Evolutionary conservation across 2,888 invertebrate genomes (phyloP), one percentile per base, ranked within the genome.

Genomic region (Caradrina clavipalpis): DNA sequence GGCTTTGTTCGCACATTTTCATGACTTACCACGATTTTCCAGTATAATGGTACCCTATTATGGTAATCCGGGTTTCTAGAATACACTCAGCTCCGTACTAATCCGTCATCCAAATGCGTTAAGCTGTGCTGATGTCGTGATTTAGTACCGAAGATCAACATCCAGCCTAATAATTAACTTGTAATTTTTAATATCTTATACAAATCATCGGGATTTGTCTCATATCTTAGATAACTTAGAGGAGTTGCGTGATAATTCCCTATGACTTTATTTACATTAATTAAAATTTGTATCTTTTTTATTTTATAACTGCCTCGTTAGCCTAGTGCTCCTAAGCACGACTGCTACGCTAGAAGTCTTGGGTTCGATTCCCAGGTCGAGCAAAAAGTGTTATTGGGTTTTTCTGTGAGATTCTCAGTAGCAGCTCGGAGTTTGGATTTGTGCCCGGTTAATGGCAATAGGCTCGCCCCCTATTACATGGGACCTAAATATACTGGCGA

Each of bases 91-190:
- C 56, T 56, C 15, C 45, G 13, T 49, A n/a, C 55, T 68, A 60
- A 73, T 75, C 73, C 60, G 60, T 69, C 76, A 76, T 60, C 50
- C 19, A 51, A 75, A 73, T 49, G 50, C 17, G 26, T 21, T 59
- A 51, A 68, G 59, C 68, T 39, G 11, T 47, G 50, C 53, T 66
- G 55, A 75, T 55, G 55, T 56, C 19, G n/a, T 55, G 59, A 68
- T 60, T 49, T 53, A 60, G 13, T 51, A 31, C 22, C 39, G 21
- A 66, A 26, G 31, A 66, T 58, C 55, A 49, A 49, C 35, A 63
- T 54, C 35, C 50, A 50, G 26, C 19, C 10, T 53, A 49, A 47
- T 15, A 13, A 17, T 3, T 22, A 39, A 26, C 47, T 19, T 15
- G 10, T 21, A 0, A 11, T 55, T 11, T 35, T 17, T 17, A 31